Evolutionary conservation across 2,888 invertebrate genomes (phyloP), one percentile per base, ranked within the genome.

Genomic region (Herminia tarsipennalis): DNA sequence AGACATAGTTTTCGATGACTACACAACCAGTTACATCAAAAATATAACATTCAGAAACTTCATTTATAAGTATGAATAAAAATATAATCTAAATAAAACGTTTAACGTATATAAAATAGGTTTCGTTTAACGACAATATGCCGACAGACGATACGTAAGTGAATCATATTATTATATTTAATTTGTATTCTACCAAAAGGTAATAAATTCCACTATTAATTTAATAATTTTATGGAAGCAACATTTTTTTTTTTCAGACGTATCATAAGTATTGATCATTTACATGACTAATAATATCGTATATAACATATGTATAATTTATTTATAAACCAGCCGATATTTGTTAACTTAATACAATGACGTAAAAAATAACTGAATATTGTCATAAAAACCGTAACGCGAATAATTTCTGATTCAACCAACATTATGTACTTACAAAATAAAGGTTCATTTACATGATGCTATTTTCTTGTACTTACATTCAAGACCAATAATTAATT

Each of bases 271-370:
- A 80, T 81, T 74, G 75, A 67, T 67, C 76, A 70, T 76, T 82
- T 81, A 83, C 73, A 84, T 79, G 67, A 74, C 81, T 83, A 85
- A 81, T 80, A 80, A 80, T 83, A 80, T 84, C 79, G 79, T 88
- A 85, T 85, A 85, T 88, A 88, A 88, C 86, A 88, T 87, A 86
- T 87, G 83, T 89, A 88, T 90, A 88, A 82, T 79, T 73, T 79
- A 81, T 82, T 78, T 76, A 76, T 81, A 83, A 74, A 68, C 66
- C 67, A 73, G 48, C 76, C 70, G 74, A 68, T 74, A 64, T 81
- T 61, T 86, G 89, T 87, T 88, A 88, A 89, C 88, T 89, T 88
- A 88, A 73, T 86, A 88, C 88, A 83, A 70, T 70, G 48, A 57
- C 44, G 28, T 32, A 35, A 30, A 8, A 18, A 1, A 6, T 16